Conservation (phyloP, 1,140 invertebrate genomes). For the Scaptomyza hsui region DNA sequence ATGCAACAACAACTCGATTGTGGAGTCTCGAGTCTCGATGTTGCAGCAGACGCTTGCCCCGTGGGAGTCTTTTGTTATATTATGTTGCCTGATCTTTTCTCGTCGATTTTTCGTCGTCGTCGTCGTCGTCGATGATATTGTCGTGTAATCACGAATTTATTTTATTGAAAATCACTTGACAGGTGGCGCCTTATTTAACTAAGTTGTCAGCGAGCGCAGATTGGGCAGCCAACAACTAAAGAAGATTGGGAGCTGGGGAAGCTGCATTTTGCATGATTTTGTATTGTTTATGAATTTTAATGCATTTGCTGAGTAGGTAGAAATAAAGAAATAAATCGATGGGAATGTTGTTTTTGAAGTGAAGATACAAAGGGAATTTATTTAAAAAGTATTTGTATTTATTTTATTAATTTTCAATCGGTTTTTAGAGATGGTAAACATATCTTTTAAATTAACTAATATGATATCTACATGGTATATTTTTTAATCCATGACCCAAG, state of each 20-base stretch:
- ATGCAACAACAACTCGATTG: background rate
- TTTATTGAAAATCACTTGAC: constrained; percentile 83
- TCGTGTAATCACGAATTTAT: constrained; percentile 84
- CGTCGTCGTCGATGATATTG: constrained; percentile 71
- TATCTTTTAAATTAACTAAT: too few relatives aligned
- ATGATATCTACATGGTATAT: too few relatives aligned
- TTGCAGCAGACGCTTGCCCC: constrained; percentile 58
- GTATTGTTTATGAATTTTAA: constrained; percentile 32
- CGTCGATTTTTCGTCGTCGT: constrained; percentile 72
- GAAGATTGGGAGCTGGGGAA: background rate
- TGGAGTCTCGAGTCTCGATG: background rate
- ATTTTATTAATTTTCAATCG: too few relatives aligned
- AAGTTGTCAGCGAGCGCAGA: constrained; percentile 71
- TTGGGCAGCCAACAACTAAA: constrained; percentile 2
- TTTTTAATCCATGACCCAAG: too few relatives aligned
- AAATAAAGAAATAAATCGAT: too few relatives aligned
- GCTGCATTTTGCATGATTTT: background rate
- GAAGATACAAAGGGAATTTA: too few relatives aligned
- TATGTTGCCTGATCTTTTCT: constrained; percentile 64
- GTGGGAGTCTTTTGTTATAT: constrained; percentile 82
- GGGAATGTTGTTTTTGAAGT: too few relatives aligned
- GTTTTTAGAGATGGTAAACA: too few relatives aligned
- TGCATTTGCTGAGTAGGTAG: background rate
- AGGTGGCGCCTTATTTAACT: constrained; percentile 83
- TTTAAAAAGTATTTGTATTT: too few relatives aligned